A percentile compares a stretch with the other conserved stretches of the same genome.
Conservation (phyloP, 2,797 vertebrate species). For the Champsocephalus esox region DNA sequence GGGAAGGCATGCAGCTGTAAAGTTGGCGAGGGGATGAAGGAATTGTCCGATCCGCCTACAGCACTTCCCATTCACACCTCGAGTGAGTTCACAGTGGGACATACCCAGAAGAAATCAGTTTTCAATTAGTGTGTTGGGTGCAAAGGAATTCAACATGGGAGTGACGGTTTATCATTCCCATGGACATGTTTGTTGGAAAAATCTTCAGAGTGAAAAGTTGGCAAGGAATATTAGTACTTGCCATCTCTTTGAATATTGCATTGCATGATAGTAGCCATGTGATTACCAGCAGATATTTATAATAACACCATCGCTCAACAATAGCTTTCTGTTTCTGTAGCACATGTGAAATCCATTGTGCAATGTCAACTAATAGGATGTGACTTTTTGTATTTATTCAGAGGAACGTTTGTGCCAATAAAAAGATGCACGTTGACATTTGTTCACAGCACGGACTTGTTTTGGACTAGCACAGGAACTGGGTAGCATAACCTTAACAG, state of each 20-base stretch:
- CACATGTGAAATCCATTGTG: background rate
- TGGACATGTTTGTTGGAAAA: background rate
- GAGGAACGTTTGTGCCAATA: background rate
- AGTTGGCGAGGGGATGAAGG: conserved; percentile 40
- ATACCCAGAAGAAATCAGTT: conserved; percentile 36
- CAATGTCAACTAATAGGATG: background rate
- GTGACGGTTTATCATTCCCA: background rate
- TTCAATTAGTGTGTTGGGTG: conserved; percentile 21
- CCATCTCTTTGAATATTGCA: background rate
- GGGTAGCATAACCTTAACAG: background rate
- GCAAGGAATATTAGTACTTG: background rate
- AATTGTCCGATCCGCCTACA: conserved; percentile 10
- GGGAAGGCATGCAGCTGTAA: conserved; percentile 45
- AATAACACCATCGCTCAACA: background rate
- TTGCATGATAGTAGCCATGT: background rate
- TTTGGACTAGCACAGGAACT: background rate
- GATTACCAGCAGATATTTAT: conserved; percentile 3
- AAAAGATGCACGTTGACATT: background rate
- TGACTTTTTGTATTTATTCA: background rate
- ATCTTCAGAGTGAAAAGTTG: background rate
- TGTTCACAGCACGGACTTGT: background rate
- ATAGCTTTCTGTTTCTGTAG: background rate
- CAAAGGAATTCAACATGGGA: conserved; percentile 31
- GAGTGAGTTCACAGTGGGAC: conserved; percentile 46
- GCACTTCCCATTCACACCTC: conserved; percentile 22